Evolutionary conservation across 64 coral and sea anemone genomes (phyloP), one percentile per base, ranked within the genome.

Genomic region (Porites australiensis): DNA sequence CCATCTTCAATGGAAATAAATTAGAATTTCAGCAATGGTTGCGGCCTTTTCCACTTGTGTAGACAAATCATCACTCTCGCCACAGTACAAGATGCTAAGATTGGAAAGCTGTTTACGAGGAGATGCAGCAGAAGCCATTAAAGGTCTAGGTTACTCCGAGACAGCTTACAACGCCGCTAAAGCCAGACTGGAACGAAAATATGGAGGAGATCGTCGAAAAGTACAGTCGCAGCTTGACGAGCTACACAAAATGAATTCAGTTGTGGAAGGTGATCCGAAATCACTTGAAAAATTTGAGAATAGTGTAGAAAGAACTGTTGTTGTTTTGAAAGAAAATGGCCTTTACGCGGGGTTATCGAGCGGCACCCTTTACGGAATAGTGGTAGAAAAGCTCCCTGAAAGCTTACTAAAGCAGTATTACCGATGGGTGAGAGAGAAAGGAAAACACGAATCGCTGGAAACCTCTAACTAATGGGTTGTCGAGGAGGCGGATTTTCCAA

Each of bases 271-370:
- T 13, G 90, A 87, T 87, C 79, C 82, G 3, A 84, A 89, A n/a
- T 87, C 72, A 61, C 50, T 93, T 0, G 88, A 93, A 64, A 78
- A 84, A 13, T 93, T 90, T 82, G 91, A 87, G 20, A 91, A 97
- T 45, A 53, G 77, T n/a, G 67, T 94, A 6, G 82, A 97, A 19
- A 93, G 13, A 75, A 61, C 86, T 19, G 62, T 93, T 12, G 59
- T 90, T 8, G 68, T 83, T 47, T 51, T 96, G 49, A 92, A 96
- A 72, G 87, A 93, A 8, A 96, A 93, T 72, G 27, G 51, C 20
- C 86, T 58, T 11, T 64, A 90, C 9, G 90, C 90, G 27, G 95
- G 94, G 14, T 86, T 97, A 58, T 73, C 83, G 27, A 68, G 47
- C 75, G 95, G 82, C 15, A 93, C 95, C 3, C 58, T 97, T 48